These are phyloP conservation scores for Natator depressus DNA, from an alignment of 2,113 vertebrate genomes.

Conservation along the genomic window DNA sequence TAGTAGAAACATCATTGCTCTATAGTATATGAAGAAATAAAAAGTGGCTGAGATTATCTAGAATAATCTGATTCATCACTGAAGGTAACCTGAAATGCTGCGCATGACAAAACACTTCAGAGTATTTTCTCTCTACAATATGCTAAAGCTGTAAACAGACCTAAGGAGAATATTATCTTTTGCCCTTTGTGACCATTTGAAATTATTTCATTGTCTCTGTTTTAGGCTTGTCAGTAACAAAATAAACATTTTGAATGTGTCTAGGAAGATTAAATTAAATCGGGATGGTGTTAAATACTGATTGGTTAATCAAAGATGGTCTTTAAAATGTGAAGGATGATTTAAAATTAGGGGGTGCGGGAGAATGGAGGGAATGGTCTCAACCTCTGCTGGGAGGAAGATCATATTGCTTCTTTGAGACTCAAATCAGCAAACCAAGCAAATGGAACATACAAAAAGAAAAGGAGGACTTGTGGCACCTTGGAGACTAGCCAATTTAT, in stretches of 20 bases:
- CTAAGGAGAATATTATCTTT: background rate
- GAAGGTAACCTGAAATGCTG: background rate
- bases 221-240: background rate
- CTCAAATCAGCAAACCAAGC: background rate
- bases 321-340: background rate
- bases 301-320: background rate
- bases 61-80: background rate
- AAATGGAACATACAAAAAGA: background rate
- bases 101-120: background rate
- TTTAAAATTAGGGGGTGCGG: background rate
- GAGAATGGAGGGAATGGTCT: background rate
- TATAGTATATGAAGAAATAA: background rate
- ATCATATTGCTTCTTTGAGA: background rate
- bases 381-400: background rate
- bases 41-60: background rate
- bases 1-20: background rate
- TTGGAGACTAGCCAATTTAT: too few species aligned
- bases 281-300: background rate
- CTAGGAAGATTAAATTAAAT: background rate
- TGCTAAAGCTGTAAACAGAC: background rate
- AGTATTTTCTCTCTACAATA: background rate
- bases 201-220: background rate
- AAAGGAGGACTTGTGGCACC: too few species aligned
- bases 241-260: background rate
- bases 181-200: background rate